Conservation (phyloP, 2,888 invertebrate species). For the Pseudoips prasinana region DNA sequence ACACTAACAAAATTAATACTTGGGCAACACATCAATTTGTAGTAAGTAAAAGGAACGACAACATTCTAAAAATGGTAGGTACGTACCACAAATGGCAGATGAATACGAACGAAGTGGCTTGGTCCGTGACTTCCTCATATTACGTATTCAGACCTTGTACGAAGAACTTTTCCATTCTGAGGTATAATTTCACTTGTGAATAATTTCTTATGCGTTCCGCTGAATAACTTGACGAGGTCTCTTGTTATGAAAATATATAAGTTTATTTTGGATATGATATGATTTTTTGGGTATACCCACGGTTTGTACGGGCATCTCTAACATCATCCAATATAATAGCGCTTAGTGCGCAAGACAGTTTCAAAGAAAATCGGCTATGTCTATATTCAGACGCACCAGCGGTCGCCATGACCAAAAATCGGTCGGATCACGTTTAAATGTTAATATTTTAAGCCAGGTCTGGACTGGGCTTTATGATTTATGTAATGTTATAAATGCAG, state of each 20-base stretch:
- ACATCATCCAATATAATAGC: too few relatives aligned
- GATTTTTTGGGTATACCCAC: slow-evolving; percentile 19
- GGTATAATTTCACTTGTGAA: slow-evolving; percentile 50
- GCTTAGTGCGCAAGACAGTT: too few relatives aligned
- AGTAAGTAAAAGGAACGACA: slow-evolving; percentile 14
- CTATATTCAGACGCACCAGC: too few relatives aligned
- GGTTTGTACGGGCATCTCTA: too few relatives aligned
- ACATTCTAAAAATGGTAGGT: slow-evolving; percentile 26
- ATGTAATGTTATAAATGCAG: too few relatives aligned
- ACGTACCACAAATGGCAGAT: slow-evolving; percentile 26
- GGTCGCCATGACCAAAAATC: too few relatives aligned
- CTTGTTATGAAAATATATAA: slow-evolving; percentile 34
- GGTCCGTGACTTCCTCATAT: slow-evolving; percentile 28
- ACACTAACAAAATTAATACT: too few relatives aligned
- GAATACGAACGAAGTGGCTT: slow-evolving; percentile 34
- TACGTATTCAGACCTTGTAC: slow-evolving; percentile 30
- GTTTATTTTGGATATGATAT: slow-evolving; percentile 26
- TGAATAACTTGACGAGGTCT: slow-evolving; percentile 40
- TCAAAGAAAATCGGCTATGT: too few relatives aligned
- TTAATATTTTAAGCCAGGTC: too few relatives aligned
- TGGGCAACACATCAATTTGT: slow-evolving; percentile 34
- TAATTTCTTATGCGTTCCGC: slow-evolving; percentile 41
- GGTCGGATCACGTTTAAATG: too few relatives aligned
- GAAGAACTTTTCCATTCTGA: slow-evolving; percentile 43
- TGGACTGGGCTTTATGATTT: too few relatives aligned